Conservation (phyloP, 2,888 invertebrate genomes). For the Galerucella nymphaeae region DNA sequence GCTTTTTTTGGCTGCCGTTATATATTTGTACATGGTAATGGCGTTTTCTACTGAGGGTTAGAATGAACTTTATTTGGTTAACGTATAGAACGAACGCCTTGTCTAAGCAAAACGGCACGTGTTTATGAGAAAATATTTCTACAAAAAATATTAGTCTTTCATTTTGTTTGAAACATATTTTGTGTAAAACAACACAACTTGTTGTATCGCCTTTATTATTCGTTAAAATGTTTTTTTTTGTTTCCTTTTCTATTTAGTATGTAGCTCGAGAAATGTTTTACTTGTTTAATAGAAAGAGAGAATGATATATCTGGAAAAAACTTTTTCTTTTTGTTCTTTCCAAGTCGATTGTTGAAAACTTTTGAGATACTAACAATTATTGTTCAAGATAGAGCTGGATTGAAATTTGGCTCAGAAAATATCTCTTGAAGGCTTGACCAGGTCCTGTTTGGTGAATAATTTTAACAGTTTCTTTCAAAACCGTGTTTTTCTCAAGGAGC, state of each 20-base stretch:
- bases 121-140: conserved; percentile 58
- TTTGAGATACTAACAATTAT: no score
- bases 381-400: no score
- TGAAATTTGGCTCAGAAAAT: no score
- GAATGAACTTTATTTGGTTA: conserved; percentile 49
- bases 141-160: conserved; percentile 66
- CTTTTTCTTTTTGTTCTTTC: no score
- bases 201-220: conserved; percentile 20
- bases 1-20: conserved; percentile 8
- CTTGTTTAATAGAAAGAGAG: no score
- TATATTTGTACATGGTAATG: conserved; percentile 13
- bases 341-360: no score
- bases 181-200: conserved; percentile 62
- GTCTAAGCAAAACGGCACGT: conserved; percentile 61
- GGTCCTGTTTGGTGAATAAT: no score
- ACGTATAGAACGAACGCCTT: conserved; percentile 50
- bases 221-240: conserved; percentile 37
- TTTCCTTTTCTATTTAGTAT: conserved; percentile 6
- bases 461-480: no score
- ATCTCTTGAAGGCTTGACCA: no score
- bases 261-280: conserved; percentile 6
- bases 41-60: conserved; percentile 25
- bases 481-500: no score
- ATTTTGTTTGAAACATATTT: conserved; percentile 64
- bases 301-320: no score